These are phyloP conservation scores for Agraylea sexmaculata DNA, from an alignment of 1,140 invertebrate species.

Conservation along the genomic window DNA sequence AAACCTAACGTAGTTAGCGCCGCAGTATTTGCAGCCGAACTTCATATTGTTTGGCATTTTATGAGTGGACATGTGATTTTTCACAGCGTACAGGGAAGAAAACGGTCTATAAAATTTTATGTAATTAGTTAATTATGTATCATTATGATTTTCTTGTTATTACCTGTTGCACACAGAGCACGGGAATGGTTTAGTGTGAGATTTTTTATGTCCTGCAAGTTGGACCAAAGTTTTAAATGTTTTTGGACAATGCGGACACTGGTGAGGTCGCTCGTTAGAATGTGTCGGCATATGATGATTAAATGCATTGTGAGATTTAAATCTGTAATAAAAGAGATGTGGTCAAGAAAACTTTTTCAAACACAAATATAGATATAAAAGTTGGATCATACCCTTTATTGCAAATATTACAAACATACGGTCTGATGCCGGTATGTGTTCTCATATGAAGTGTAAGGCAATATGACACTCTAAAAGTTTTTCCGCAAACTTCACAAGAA, in stretches of 20 bases:
- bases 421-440: constrained; percentile 62
- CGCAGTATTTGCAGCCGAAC: constrained; percentile 56
- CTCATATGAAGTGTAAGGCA: constrained; percentile 68
- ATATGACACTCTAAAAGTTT: constrained; percentile 65
- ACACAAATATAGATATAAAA: constrained; percentile 3
- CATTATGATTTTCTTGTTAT: not conserved
- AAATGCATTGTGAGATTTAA: constrained; percentile 63
- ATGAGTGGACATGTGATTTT: constrained; percentile 58
- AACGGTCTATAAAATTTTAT: constrained; percentile 43
- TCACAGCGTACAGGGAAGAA: constrained; percentile 57
- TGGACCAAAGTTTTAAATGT: constrained; percentile 65
- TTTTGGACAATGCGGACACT: constrained; percentile 60
- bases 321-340: constrained; percentile 31
- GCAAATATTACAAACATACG: constrained; percentile 57
- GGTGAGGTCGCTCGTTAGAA: constrained; percentile 55
- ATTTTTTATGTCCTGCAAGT: constrained; percentile 62
- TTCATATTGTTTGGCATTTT: constrained; percentile 56
- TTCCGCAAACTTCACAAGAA: constrained; percentile 64
- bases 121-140: not conserved
- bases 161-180: constrained; percentile 55
- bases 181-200: constrained; percentile 62
- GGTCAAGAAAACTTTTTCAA: not conserved
- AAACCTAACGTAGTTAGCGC: constrained; percentile 56
- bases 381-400: constrained; percentile 42
- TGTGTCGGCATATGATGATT: constrained; percentile 62